A percentile compares a stretch with the other conserved stretches of the same genome.
Conservation (phyloP, 1,140 invertebrate species). For the Drosophila ercepeae region DNA sequence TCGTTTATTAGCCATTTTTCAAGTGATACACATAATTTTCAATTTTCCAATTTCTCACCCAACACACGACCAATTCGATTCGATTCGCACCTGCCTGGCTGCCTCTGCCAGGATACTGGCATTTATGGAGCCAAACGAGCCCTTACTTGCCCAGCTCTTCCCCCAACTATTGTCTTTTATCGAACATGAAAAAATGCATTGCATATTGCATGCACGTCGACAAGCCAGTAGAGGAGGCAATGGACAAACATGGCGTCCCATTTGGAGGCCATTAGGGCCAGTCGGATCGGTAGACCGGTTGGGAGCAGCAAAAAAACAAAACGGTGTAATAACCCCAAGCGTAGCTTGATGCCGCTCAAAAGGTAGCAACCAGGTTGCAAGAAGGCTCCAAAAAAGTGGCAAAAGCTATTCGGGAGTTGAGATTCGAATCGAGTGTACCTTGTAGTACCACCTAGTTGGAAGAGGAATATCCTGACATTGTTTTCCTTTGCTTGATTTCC, state of each 20-base stretch:
- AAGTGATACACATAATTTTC: slow-evolving; percentile 80
- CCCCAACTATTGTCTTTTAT: slow-evolving; percentile 67
- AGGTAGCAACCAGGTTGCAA: slow-evolving; percentile 18
- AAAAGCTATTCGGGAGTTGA: background rate
- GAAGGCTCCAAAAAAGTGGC: slow-evolving; percentile 2
- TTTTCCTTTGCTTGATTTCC: background rate
- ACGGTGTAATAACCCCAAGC: slow-evolving; percentile 11
- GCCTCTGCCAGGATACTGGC: too few relatives aligned
- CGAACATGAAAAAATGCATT: slow-evolving; percentile 76
- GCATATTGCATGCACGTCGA: slow-evolving; percentile 49
- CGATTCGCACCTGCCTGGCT: slow-evolving; percentile 46
- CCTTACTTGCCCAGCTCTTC: slow-evolving; percentile 1
- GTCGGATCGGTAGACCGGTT: background rate
- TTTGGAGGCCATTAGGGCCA: slow-evolving; percentile 67
- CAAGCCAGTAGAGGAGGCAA: slow-evolving; percentile 8
- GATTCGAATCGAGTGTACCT: background rate
- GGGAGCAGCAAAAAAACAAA: slow-evolving; percentile 59
- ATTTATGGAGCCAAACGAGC: background rate
- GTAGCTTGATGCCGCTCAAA: slow-evolving; percentile 1
- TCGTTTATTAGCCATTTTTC: slow-evolving; percentile 81
- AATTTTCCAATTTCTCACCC: slow-evolving; percentile 76
- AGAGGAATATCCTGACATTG: too few relatives aligned
- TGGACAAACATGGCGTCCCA: slow-evolving; percentile 61
- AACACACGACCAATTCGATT: slow-evolving; percentile 23
- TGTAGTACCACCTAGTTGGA: background rate